These are phyloP conservation scores for Dioctria rufipes DNA, from an alignment of 2,888 invertebrate species.

Conservation along the genomic window DNA sequence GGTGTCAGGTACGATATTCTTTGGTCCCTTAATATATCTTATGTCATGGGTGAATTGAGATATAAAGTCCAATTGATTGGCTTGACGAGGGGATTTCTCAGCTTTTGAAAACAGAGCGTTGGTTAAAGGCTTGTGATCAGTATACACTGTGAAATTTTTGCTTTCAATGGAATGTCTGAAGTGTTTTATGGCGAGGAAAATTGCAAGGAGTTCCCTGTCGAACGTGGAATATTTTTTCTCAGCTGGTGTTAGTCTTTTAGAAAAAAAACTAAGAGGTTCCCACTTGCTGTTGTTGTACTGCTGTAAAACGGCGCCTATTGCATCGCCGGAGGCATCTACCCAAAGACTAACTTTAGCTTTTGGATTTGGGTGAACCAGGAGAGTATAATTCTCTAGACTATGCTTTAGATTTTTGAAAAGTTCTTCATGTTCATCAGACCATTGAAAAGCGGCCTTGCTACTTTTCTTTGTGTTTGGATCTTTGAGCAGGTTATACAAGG, in stretches of 20 bases:
- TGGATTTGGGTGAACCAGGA: too few species aligned
- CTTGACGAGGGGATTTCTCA: slow-evolving; percentile 1
- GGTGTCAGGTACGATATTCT: neutral
- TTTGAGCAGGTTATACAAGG: too few species aligned
- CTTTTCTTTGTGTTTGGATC: neutral
- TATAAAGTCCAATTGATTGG: slow-evolving; percentile 16
- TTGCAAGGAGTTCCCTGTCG: neutral
- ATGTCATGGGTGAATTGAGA: slow-evolving; percentile 23
- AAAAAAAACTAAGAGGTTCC: slow-evolving; percentile 9
- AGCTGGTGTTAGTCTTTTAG: neutral
- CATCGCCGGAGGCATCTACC: neutral
- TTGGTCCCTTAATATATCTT: neutral
- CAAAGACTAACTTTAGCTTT: neutral
- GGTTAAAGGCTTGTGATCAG: slow-evolving; percentile 8
- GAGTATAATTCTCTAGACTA: neutral
- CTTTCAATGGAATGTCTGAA: neutral
- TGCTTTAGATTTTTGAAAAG: neutral
- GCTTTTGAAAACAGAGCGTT: slow-evolving; percentile 2
- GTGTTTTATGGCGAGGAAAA: neutral
- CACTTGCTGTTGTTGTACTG: neutral
- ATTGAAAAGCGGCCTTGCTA: neutral
- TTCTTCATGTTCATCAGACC: neutral
- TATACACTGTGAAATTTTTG: neutral
- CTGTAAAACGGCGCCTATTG: neutral
- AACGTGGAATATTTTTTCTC: slow-evolving; percentile 1